Conservation (phyloP, 1,140 invertebrate genomes). For the Ptiloglossa arizonensis region DNA sequence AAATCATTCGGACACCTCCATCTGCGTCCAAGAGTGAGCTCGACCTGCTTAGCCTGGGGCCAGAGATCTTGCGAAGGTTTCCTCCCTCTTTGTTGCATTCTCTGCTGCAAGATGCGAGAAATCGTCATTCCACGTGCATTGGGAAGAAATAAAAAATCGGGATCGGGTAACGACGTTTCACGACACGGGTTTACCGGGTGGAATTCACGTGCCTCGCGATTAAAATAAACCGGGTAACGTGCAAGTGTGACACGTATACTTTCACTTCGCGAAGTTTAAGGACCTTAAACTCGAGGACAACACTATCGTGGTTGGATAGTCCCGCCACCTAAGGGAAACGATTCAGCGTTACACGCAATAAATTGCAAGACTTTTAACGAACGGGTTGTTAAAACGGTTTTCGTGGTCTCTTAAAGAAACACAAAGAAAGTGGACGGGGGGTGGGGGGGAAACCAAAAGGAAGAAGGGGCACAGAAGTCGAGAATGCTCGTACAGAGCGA, state of each 20-base stretch:
- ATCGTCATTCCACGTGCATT: not conserved
- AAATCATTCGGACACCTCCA: slow-evolving; percentile 90
- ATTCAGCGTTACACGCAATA: not conserved
- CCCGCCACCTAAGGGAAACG: too few relatives aligned
- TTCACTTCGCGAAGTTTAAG: slow-evolving; percentile 4
- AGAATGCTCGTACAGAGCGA: not conserved
- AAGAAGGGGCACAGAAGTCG: not conserved
- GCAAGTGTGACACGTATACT: slow-evolving; percentile 21
- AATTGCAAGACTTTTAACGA: not conserved
- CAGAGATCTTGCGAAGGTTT: slow-evolving; percentile 77
- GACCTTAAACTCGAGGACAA: not conserved
- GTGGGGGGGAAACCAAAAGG: not conserved
- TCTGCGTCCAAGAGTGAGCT: slow-evolving; percentile 84
- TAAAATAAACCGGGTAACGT: not conserved
- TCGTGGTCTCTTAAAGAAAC: too few relatives aligned
- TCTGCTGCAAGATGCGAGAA: slow-evolving; percentile 70
- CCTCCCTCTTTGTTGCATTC: slow-evolving; percentile 67
- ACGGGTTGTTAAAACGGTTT: too few relatives aligned
- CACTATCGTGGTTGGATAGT: too few relatives aligned
- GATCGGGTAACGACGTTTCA: too few relatives aligned
- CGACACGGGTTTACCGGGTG: slow-evolving; percentile 7
- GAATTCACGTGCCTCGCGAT: slow-evolving; percentile 6
- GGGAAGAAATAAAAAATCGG: too few relatives aligned
- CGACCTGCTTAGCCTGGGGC: slow-evolving; percentile 81
- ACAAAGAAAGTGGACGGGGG: not conserved